These are phyloP conservation scores for Gasteruption jaculator DNA, from an alignment of 2,888 invertebrate species.

Conservation along the genomic window DNA sequence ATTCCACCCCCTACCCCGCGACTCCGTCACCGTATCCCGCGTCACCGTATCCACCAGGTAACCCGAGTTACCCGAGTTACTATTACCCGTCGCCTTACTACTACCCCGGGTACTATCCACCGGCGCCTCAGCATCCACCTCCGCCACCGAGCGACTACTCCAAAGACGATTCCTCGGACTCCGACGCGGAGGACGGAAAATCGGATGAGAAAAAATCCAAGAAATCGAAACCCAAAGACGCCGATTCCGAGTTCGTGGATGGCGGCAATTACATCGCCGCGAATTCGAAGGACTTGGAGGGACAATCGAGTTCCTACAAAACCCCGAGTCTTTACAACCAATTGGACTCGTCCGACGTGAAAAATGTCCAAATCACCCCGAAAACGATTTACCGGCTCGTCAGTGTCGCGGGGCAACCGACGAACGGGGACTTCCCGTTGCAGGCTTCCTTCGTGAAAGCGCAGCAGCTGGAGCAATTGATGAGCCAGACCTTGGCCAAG, in stretches of 20 bases:
- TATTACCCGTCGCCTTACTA: constrained; percentile 38
- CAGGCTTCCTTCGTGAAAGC: constrained; percentile 32
- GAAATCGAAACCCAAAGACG: constrained; percentile 16
- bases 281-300: constrained; percentile 37
- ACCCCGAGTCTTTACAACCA: constrained; percentile 33
- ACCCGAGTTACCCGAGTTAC: constrained; percentile 37
- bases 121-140: constrained; percentile 29
- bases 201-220: constrained; percentile 6
- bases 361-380: no score
- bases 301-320: constrained; percentile 38
- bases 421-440: constrained; percentile 33
- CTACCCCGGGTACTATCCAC: constrained; percentile 38
- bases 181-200: constrained; percentile 20
- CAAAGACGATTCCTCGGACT: constrained; percentile 14
- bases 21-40: constrained; percentile 20
- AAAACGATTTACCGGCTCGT: constrained; percentile 38
- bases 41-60: constrained; percentile 14
- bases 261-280: constrained; percentile 39
- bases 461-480: constrained; percentile 40
- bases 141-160: constrained; percentile 27
- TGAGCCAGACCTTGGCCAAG: constrained; percentile 37
- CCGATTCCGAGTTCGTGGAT: constrained; percentile 34
- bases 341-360: constrained; percentile 30
- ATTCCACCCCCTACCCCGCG: constrained; percentile 20
- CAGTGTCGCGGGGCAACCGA: constrained; percentile 36